Evolutionary conservation across 2,888 invertebrate species (phyloP).

Genomic region (Temnothorax ravouxi): DNA sequence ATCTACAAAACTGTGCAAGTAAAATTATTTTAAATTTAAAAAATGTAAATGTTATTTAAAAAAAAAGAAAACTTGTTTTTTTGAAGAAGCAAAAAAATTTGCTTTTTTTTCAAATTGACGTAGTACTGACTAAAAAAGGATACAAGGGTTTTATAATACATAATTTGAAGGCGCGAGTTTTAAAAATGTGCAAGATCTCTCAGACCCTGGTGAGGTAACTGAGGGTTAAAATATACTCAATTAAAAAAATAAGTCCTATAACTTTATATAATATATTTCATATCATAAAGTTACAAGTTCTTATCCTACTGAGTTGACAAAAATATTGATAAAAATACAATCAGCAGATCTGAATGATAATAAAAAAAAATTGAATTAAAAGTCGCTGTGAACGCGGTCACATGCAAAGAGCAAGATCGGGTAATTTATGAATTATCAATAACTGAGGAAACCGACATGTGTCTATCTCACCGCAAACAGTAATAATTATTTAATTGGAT

Average conservation of each 20-base stretch:
- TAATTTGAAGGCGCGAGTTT: too few species aligned
- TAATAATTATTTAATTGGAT: constrained; percentile 64
- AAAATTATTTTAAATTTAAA: too few species aligned
- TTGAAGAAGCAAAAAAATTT: too few species aligned
- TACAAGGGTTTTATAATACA: too few species aligned
- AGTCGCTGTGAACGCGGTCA: neutral
- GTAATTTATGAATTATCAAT: constrained; percentile 37
- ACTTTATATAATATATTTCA: neutral
- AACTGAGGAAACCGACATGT: constrained; percentile 44
- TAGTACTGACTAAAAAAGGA: too few species aligned
- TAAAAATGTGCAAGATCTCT: too few species aligned
- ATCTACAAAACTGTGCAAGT: too few species aligned
- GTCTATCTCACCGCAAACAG: constrained; percentile 48
- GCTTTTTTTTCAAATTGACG: too few species aligned
- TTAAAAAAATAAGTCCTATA: neutral
- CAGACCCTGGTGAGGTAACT: too few species aligned
- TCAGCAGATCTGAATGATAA: neutral
- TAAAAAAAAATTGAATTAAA: neutral
- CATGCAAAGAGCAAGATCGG: neutral
- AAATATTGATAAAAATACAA: neutral
- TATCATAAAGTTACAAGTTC: neutral
- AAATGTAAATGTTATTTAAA: too few species aligned
- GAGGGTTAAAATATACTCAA: neutral
- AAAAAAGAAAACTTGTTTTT: too few species aligned
- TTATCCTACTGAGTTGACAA: neutral